Percentiles rank a stretch among this genome's conserved stretches.
phyloP scores from a whole-genome alignment of 2,797 vertebrate genomes.

The Sebastes minor region DNA sequence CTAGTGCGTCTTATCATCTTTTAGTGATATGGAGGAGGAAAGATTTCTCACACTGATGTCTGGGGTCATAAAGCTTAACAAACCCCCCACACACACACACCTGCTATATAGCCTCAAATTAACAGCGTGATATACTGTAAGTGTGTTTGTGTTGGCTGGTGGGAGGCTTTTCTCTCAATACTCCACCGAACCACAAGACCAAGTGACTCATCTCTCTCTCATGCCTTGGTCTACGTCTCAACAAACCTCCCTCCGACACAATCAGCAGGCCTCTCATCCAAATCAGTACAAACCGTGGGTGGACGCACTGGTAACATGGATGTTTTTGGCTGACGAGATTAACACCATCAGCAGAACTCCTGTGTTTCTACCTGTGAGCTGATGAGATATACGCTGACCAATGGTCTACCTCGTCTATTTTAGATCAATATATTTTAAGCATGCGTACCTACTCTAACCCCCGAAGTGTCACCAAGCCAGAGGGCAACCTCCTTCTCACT shows the following conservation, averaged over 20 bases:
- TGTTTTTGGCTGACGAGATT: background rate
- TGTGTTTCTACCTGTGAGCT: background rate
- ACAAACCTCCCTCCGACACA: background rate
- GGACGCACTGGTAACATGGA: background rate
- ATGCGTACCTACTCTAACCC: background rate
- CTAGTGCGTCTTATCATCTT: background rate
- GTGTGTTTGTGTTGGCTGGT: constrained; percentile 6
- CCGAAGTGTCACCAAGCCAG: background rate
- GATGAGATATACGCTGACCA: background rate
- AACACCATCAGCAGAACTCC: background rate
- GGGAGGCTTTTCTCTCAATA: constrained; percentile 8
- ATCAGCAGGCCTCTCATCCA: background rate
- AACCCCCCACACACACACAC: background rate
- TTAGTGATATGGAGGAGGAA: background rate
- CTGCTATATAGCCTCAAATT: background rate
- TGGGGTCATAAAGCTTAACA: constrained; percentile 9
- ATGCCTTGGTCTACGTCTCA: background rate
- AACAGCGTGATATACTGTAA: background rate
- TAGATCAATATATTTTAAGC: background rate
- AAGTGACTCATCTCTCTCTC: constrained; percentile 37
- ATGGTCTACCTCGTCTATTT: background rate
- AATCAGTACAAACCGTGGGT: background rate
- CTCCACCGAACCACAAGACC: background rate
- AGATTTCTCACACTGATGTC: constrained; percentile 8
- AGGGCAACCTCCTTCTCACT: too few relatives aligned